Conservation (phyloP, 2,888 invertebrate species). For the Caenorhabditis sp. region DNA sequence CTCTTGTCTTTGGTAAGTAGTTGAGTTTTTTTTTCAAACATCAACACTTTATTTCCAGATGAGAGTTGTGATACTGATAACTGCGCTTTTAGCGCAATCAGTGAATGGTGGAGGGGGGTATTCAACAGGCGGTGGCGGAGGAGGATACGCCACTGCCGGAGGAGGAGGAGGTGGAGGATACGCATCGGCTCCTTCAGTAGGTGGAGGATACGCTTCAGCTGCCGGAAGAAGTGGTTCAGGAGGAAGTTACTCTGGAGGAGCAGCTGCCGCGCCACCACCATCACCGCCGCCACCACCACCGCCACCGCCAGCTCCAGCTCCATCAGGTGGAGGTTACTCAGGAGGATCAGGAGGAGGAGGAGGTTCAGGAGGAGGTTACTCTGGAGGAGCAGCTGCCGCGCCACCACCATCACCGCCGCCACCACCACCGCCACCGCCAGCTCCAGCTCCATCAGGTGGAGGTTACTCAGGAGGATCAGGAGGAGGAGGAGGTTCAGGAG, state of each 20-base stretch:
- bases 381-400: not conserved
- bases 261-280: not conserved
- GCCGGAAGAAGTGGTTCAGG: slow-evolving; percentile 1
- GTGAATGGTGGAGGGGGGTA: not conserved
- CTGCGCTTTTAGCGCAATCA: not conserved
- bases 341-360: no score
- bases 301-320: not conserved
- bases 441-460: no score
- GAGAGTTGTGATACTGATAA: no score
- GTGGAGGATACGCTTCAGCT: not conserved
- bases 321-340: not conserved
- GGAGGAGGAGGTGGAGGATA: not conserved
- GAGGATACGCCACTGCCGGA: not conserved
- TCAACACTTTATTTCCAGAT: no score
- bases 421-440: no score
- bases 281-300: no score
- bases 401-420: no score
- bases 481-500: slow-evolving; percentile 7
- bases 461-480: not conserved
- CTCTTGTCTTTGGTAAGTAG: no score
- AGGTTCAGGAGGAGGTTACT: not conserved
- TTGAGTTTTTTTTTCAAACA: no score
- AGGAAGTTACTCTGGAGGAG: slow-evolving; percentile 7
- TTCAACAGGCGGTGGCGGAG: not conserved
- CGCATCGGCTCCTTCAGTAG: not conserved